These are phyloP conservation scores for Atlantisia rogersi DNA, from an alignment of 2,113 vertebrate genomes.

Conservation along the genomic window DNA sequence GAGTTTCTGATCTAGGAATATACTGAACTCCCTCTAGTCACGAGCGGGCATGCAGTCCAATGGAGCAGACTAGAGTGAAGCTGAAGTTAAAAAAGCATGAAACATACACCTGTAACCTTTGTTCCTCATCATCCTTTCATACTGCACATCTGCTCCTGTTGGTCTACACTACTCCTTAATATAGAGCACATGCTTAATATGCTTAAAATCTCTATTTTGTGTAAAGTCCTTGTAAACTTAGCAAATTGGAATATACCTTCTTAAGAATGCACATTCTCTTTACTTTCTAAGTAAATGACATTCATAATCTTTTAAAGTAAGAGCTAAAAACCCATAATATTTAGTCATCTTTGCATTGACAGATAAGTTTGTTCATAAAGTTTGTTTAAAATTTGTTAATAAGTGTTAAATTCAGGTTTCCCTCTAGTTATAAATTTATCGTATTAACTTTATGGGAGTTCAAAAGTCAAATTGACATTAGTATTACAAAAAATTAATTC, in stretches of 20 bases:
- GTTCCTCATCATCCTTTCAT: not conserved
- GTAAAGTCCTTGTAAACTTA: not conserved
- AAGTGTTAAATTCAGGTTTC: not conserved
- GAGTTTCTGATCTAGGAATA: rapidly evolving
- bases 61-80: not conserved
- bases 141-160: not conserved
- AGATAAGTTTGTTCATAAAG: not conserved
- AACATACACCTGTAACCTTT: not conserved
- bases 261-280: not conserved
- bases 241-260: not conserved
- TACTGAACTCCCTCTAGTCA: not conserved
- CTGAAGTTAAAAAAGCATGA: not conserved
- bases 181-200: not conserved
- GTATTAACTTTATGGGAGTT: not conserved
- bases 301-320: not conserved
- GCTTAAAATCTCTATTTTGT: not conserved
- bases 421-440: not conserved
- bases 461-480: not conserved
- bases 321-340: not conserved
- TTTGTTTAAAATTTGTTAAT: not conserved
- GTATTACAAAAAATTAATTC: not conserved
- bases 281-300: not conserved
- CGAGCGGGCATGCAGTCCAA: not conserved
- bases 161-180: not conserved
- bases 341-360: not conserved